phyloP scores from a whole-genome alignment of 2,888 invertebrate genomes.

The Bombylius major region DNA sequence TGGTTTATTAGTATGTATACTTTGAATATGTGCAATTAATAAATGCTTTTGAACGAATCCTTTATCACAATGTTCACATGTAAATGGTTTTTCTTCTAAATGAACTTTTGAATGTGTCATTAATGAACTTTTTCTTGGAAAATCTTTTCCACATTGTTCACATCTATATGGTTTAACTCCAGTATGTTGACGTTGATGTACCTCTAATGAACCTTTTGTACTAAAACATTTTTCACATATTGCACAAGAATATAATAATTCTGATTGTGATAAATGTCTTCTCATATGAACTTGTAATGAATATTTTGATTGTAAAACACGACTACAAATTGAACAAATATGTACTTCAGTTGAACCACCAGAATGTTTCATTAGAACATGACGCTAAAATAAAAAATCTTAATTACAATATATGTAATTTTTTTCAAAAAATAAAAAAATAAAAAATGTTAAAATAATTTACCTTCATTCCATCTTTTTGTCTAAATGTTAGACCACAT shows the following conservation, averaged over 20 bases:
- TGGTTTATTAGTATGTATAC: conserved; percentile 1
- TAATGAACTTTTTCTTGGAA: conserved; percentile 12
- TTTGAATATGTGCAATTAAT: conserved; percentile 10
- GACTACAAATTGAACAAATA: conserved; percentile 22
- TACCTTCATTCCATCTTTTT: conserved; percentile 29
- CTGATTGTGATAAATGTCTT: conserved; percentile 30
- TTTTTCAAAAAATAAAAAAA: background rate
- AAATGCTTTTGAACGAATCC: conserved; percentile 34
- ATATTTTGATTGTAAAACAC: conserved; percentile 20
- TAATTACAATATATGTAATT: background rate
- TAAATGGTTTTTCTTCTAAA: conserved; percentile 10
- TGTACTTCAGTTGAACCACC: conserved; percentile 13
- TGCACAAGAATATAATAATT: conserved; percentile 24
- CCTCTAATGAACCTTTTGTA: conserved; percentile 10
- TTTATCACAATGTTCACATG: conserved; percentile 11
- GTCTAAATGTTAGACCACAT: conserved; percentile 25
- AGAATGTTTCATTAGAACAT: conserved; percentile 23
- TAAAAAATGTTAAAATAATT: background rate
- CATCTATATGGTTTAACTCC: conserved; percentile 15
- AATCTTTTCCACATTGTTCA: conserved; percentile 10
- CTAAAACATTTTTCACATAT: conserved; percentile 11
- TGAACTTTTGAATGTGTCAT: conserved; percentile 12
- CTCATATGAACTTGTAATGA: conserved; percentile 23
- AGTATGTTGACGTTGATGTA: conserved; percentile 11
- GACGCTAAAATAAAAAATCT: conserved; percentile 15